phyloP scores from a whole-genome alignment of 2,888 invertebrate species.

The Diploptera punctata region DNA sequence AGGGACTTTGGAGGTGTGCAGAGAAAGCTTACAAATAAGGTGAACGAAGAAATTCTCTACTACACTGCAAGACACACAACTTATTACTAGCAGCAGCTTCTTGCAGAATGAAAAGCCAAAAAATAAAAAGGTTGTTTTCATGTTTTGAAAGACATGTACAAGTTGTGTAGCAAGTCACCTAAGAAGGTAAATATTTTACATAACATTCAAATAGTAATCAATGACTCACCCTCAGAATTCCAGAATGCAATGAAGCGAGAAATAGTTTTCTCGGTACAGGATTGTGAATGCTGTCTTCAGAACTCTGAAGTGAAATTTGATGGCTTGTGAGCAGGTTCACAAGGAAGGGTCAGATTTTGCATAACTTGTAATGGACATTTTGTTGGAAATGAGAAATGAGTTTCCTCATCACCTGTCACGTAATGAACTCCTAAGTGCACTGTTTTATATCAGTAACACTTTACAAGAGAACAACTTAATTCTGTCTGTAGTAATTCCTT shows the following conservation, averaged over 20 bases:
- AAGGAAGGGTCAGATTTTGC: too few species aligned
- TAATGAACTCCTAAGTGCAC: background rate
- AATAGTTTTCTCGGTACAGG: too few species aligned
- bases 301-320: too few species aligned
- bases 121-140: slow-evolving; percentile 3
- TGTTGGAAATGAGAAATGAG: too few species aligned
- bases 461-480: background rate
- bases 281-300: too few species aligned
- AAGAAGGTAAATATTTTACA: background rate
- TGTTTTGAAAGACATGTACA: slow-evolving; percentile 1
- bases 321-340: too few species aligned
- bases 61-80: background rate
- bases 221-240: too few species aligned
- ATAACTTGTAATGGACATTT: too few species aligned
- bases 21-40: too few species aligned
- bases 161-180: background rate
- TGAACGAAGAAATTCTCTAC: background rate
- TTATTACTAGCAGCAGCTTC: background rate
- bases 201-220: too few species aligned
- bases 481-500: background rate
- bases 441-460: background rate
- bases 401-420: too few species aligned
- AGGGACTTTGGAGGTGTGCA: background rate
- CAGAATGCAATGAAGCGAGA: too few species aligned
- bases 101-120: background rate